Conservation (phyloP, 1,140 invertebrate species). For the Drosophila ambigua region DNA sequence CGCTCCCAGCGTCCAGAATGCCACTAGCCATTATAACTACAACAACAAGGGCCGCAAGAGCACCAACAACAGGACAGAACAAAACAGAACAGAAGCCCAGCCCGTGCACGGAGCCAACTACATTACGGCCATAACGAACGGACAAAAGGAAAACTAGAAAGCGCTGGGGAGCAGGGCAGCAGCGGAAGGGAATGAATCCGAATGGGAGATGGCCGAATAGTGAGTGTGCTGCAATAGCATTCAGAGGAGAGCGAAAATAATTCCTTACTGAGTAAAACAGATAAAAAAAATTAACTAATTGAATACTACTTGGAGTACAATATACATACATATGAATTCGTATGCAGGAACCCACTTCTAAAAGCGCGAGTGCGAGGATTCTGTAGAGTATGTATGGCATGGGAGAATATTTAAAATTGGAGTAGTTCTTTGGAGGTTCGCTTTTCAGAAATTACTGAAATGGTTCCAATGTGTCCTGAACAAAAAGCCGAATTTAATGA, state of each 20-base stretch:
- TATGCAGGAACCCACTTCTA: too few relatives aligned
- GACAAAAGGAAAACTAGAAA: constrained; percentile 66
- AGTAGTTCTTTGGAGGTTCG: background rate
- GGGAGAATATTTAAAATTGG: too few relatives aligned
- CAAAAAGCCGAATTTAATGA: constrained; percentile 40
- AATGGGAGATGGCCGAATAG: constrained; percentile 9
- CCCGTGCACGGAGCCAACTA: constrained; percentile 47
- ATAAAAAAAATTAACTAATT: too few relatives aligned
- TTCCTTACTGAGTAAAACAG: background rate
- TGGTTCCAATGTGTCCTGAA: constrained; percentile 28
- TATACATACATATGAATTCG: too few relatives aligned
- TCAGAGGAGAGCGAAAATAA: background rate
- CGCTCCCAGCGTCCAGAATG: constrained; percentile 39
- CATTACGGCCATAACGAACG: constrained; percentile 73
- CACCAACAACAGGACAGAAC: constrained; percentile 42
- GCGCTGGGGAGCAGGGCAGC: background rate
- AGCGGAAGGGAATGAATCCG: background rate
- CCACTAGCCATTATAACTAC: constrained; percentile 75
- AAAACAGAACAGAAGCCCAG: constrained; percentile 1
- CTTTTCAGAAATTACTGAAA: constrained; percentile 19
- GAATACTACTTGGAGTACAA: too few relatives aligned
- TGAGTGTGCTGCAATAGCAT: background rate
- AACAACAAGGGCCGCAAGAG: constrained; percentile 51
- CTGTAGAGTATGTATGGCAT: too few relatives aligned
- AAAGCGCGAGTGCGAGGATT: too few relatives aligned